Base-by-base conservation (phyloP, 2,113 vertebrate species). In the Actinemys pallida region DNA sequence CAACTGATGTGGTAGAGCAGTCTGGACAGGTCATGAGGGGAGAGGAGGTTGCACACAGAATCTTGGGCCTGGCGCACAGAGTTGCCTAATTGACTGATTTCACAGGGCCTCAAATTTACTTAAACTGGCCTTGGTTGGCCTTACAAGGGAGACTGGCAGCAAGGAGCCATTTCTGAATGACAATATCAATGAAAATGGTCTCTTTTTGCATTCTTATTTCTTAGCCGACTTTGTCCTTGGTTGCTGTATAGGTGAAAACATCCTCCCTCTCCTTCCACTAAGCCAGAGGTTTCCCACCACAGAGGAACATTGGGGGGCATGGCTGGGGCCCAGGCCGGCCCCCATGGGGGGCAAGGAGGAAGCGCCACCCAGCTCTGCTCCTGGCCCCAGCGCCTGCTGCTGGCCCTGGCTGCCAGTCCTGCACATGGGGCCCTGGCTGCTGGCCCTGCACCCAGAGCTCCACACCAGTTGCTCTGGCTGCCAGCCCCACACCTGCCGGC, bases 171-270 rank as follows among this genome's bases (percentile, higher is more conserved):
- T 92, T 95, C 81, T 27, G 62, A 92, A 17, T 84, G 20, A 45
- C 59, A 81, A 54, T 1, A 2, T 49, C 82, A 92, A n/a, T 54
- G 42, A 92, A 87, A 92, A 8, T 16, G 9, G 14, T 85, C 3
- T 25, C n/a, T 39, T 92, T 88, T 93, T 89, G 47, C 65, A 78
- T 92, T 27, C 35, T 90, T 84, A 39, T 52, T 93, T 91, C 79
- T 79, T n/a, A 52, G 50, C 69, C 31, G 31, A 19, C 22, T 13
- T 49, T 20, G 31, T 50, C 86, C 94, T 95, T 75, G 52, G 47
- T 10, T 89, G 54, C 27, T 5, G 4, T 3, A 27, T 87, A 53
- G 2, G 6, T 52, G 19, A 56, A 29, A 92, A 69, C 8, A 75
- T 78, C 83, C 4, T 62, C 25, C 13, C 29, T 62, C 59, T 62